A percentile compares a stretch with the other conserved stretches of the same genome.
phyloP scores from a whole-genome alignment of 2,888 invertebrate species.

The Buathra laborator region DNA sequence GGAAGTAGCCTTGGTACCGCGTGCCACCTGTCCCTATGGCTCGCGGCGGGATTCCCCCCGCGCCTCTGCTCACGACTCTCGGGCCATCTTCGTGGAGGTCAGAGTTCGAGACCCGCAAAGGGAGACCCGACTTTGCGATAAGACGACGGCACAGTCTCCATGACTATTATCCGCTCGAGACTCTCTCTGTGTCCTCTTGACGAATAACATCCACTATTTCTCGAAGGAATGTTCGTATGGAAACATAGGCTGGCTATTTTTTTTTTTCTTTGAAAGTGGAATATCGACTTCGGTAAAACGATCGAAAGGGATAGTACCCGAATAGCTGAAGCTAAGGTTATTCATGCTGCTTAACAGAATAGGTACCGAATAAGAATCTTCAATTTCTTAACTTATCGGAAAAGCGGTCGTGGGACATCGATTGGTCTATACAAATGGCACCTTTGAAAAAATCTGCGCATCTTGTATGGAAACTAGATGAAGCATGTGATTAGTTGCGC shows the following conservation, averaged over 20 bases:
- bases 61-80: conserved; percentile 35
- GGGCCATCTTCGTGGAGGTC: conserved; percentile 44
- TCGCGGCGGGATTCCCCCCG: conserved; percentile 45
- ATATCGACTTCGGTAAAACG: neutral
- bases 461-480: too few species aligned
- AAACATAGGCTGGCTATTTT: neutral
- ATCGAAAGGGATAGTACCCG: neutral
- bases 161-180: conserved; percentile 36
- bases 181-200: conserved; percentile 31
- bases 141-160: conserved; percentile 48
- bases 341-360: neutral
- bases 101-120: conserved; percentile 62
- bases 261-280: neutral
- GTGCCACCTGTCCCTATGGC: conserved; percentile 66
- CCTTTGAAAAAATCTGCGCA: too few species aligned
- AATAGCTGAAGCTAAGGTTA: neutral
- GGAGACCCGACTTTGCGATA: conserved; percentile 65
- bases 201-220: conserved; percentile 33
- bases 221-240: conserved; percentile 8
- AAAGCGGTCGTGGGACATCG: too few species aligned
- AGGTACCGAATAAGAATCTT: neutral
- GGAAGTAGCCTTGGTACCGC: conserved; percentile 63
- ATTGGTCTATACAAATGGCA: too few species aligned
- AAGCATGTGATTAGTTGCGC: too few species aligned
- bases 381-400: neutral